phyloP scores from a whole-genome alignment of 1,140 invertebrate species.

The Heliconius congener region DNA sequence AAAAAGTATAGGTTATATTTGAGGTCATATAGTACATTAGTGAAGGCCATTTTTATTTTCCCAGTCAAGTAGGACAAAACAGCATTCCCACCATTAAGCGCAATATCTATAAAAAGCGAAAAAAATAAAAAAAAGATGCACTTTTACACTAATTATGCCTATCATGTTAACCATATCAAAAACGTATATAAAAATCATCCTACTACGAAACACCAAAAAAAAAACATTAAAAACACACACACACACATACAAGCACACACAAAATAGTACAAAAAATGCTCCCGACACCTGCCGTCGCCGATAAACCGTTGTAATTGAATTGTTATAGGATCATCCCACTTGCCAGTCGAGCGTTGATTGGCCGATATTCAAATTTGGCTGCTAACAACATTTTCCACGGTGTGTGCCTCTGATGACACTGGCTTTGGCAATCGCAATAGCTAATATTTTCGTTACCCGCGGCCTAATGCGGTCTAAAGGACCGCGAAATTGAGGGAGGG shows the following conservation, averaged over 20 bases:
- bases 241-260: too few relatives aligned
- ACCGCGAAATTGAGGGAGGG: constrained; percentile 59
- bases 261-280: constrained; percentile 1
- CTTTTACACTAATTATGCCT: too few relatives aligned
- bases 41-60: too few relatives aligned
- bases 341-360: constrained; percentile 58
- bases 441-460: constrained; percentile 64
- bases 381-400: constrained; percentile 56
- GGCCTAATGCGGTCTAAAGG: constrained; percentile 52
- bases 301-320: constrained; percentile 59
- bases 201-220: neutral
- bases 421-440: constrained; percentile 44
- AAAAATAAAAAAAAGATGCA: too few relatives aligned
- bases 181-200: neutral
- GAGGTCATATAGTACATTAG: too few relatives aligned
- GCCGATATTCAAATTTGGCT: constrained; percentile 69
- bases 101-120: too few relatives aligned
- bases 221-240: too few relatives aligned
- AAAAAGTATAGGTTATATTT: too few relatives aligned
- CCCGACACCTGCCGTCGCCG: constrained; percentile 16
- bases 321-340: constrained; percentile 52
- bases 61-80: too few relatives aligned
- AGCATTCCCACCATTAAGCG: too few relatives aligned
- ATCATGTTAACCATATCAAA: too few relatives aligned
- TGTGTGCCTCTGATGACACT: constrained; percentile 55